Base-by-base conservation (phyloP, 2,113 vertebrate genomes). In the Toxostoma redivivum region DNA sequence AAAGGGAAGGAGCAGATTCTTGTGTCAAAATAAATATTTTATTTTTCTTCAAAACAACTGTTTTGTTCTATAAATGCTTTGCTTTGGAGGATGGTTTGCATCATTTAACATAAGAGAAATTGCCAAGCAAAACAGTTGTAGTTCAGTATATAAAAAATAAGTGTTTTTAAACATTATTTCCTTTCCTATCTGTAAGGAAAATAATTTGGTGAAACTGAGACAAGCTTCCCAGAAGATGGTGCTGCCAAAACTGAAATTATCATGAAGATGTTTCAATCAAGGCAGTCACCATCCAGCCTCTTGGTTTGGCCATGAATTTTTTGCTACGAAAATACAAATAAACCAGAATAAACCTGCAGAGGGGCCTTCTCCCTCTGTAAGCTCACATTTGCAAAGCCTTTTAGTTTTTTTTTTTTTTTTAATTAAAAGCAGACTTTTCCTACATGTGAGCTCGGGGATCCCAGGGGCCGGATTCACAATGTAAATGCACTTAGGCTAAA, bases 381-480 rank as follows among this genome's bases (percentile, higher is more conserved):
- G 12, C 13, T 65, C 51, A 47, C 51, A 60, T 51, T 86, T 92
- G 86, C 54, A 90, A 90, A 65, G 27, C 45, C 21, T 50, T 83
- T 88, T 78, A 9, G 60, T 5, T n/a, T 65, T 56, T 31, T 69
- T 38, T 45, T 37, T 40, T 58, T 79, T 94, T 84, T 69, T 30
- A 96, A 95, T 95, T 94, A 91, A 95, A 97, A 95, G 65, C 89
- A 95, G 92, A 86, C 57, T 89, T 93, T 96, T 95, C 73, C 91
- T 95, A 44, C 56, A 69, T 84, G 81, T 56, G 81, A 89, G 69
- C 65, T 78, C 4, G 7, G 64, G 65, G 84, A 86, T 96, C 96
- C 94, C 95, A 93, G 56, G 92, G 94, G 94, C 56, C 15, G 45
- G 81, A 81, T 96, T 91, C 92, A 64, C 92, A 72, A 37, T 8